Conservation (phyloP, 1,140 invertebrate species). For the Apis laboriosa region DNA sequence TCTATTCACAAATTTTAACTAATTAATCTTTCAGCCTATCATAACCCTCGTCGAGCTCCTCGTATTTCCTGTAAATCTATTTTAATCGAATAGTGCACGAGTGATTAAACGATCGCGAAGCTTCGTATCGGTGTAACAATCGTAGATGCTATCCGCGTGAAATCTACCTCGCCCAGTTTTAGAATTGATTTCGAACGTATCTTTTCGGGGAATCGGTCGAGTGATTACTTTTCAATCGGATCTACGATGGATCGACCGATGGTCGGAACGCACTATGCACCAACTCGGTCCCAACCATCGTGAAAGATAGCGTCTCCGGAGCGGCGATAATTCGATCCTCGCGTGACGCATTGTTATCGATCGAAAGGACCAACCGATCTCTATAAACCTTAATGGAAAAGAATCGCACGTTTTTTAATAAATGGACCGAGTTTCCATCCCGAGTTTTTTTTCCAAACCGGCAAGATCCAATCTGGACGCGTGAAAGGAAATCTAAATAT, state of each 20-base stretch:
- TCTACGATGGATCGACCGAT: constrained; percentile 72
- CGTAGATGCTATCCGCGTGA: constrained; percentile 49
- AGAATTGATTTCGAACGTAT: constrained; percentile 72
- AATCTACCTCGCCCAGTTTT: constrained; percentile 72
- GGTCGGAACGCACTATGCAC: not conserved
- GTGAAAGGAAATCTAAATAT: not conserved
- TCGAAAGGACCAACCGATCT: constrained; percentile 9
- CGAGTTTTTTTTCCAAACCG: not conserved
- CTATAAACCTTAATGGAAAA: constrained; percentile 24
- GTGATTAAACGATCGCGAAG: constrained; percentile 30
- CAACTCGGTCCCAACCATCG: not conserved
- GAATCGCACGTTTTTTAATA: constrained; percentile 19
- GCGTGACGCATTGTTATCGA: constrained; percentile 56
- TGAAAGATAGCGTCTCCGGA: constrained; percentile 34
- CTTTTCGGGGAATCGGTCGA: constrained; percentile 61
- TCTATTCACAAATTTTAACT: too few relatives aligned
- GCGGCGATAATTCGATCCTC: constrained; percentile 53
- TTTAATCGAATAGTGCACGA: not conserved
- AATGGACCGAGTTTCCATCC: not conserved
- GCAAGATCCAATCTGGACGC: not conserved
- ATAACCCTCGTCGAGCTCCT: too few relatives aligned
- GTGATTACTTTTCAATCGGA: constrained; percentile 75
- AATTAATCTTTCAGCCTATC: too few relatives aligned
- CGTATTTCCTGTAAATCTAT: not conserved
- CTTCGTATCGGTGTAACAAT: constrained; percentile 38